Percentiles rank a stretch among this genome's conserved stretches.
These are phyloP conservation scores for Microcebus lehilahytsara DNA, from an alignment of 2,113 vertebrate genomes.

Conservation along the genomic window DNA sequence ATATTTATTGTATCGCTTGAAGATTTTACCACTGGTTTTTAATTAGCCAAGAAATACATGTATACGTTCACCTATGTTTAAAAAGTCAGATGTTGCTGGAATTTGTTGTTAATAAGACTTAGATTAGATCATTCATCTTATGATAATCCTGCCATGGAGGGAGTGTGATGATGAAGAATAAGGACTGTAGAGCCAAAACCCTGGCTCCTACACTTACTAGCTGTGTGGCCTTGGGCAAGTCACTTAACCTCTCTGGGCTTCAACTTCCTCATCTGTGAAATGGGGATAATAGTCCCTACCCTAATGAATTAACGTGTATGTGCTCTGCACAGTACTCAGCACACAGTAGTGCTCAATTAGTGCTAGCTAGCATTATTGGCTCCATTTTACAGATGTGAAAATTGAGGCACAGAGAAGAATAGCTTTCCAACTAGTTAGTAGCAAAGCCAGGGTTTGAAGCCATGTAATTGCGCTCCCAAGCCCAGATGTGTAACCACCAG, in stretches of 20 bases:
- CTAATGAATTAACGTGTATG: neutral
- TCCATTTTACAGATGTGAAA: constrained; percentile 16
- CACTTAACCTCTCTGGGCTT: neutral
- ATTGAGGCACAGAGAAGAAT: neutral
- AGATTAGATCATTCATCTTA: neutral
- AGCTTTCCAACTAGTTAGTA: neutral
- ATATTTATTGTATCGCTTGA: neutral
- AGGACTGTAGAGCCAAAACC: neutral
- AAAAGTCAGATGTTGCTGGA: constrained; percentile 38
- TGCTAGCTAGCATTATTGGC: neutral
- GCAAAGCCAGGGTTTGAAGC: neutral
- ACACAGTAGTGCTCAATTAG: neutral
- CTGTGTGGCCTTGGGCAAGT: neutral
- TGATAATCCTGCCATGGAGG: neutral
- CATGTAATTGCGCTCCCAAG: neutral
- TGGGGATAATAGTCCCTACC: neutral
- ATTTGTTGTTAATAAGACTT: neutral
- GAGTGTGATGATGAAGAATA: neutral
- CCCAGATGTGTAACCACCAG: neutral
- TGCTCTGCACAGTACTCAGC: neutral
- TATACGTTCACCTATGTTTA: neutral
- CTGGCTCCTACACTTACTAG: neutral
- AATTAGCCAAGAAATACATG: constrained; percentile 1
- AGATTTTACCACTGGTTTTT: constrained; percentile 44
- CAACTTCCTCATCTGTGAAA: neutral